Evolutionary conservation across 2,113 vertebrate genomes (phyloP), one percentile per base, ranked within the genome.

Genomic region (Cinclus mexicanus): DNA sequence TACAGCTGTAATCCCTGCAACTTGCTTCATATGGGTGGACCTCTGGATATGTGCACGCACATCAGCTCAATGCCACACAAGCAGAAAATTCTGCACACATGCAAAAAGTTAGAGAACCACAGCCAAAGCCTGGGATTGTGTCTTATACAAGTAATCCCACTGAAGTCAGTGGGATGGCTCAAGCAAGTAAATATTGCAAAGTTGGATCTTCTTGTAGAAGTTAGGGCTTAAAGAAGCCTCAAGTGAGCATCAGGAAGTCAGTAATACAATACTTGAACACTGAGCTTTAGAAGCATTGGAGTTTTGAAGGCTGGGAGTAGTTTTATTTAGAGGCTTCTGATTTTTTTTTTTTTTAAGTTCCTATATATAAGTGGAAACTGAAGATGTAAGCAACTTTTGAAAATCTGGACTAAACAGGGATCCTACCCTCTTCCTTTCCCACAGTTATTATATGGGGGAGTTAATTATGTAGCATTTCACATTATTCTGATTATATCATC

Each of bases 1-100:
- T 94, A 72, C 89, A 95, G 97, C 19, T 95, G 95, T 95, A 97
- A 98, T 97, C 85, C 93, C 60, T 90, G 95, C 92, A 95, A 96
- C 94, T 96, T 95, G 90, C 92, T 96, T 96, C 92, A 96, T 93
- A 86, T 95, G 93, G 96, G 94, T 96, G 94, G 93, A 96, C 88
- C 94, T 95, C 93, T 71, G 86, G 55, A 77, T 92, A 67, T 96
- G 85, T 63, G 80, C 77, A 82, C 71, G 96, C 79, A 77, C 83
- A 95, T 94, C 41, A 95, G 89, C 47, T 10, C 90, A 95, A 61
- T 95, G 93, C 96, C 96, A 97, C 93, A 95, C 91, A 96, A 96
- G 96, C 95, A 96, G 93, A 97, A 96, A 96, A 93, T 94, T 93
- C 88, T 96, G 93, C 94, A 95, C 92, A 90, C 83, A 86, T 92